phyloP scores from a whole-genome alignment of 2,113 vertebrate species.

The Melanerpes formicivorus region DNA sequence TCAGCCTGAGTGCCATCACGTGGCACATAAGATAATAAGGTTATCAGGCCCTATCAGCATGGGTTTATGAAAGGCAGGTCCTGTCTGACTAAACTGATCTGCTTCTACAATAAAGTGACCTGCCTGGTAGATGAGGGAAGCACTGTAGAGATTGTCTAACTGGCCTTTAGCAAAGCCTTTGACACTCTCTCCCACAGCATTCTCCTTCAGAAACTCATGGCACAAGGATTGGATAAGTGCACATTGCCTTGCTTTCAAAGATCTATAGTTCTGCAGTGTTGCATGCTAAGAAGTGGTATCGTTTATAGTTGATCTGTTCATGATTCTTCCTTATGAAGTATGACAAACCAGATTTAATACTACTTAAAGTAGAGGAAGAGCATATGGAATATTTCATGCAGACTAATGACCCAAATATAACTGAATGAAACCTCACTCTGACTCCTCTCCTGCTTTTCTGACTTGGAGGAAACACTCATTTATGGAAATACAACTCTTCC shows the following conservation, averaged over 20 bases:
- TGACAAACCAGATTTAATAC: neutral
- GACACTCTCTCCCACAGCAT: no score
- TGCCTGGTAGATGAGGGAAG: no score
- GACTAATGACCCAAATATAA: slow-evolving; percentile 13
- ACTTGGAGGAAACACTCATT: neutral
- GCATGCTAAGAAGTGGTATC: neutral
- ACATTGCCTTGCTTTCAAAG: neutral
- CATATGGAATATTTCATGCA: neutral
- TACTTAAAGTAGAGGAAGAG: slow-evolving; percentile 9
- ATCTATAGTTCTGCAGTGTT: neutral
- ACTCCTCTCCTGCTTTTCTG: neutral
- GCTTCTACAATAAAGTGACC: no score
- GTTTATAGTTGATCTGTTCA: slow-evolving; percentile 6
- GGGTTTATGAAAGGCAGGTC: no score
- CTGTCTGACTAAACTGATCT: no score
- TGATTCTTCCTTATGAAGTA: slow-evolving; percentile 1
- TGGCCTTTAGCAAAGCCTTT: no score
- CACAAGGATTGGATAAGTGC: no score
- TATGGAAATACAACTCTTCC: neutral
- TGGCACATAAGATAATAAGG: no score
- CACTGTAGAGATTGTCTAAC: no score
- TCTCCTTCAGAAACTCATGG: no score
- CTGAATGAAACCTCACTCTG: slow-evolving; percentile 43
- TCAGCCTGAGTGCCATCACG: no score
- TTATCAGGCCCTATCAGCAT: no score